Conservation (phyloP, 2,113 vertebrate species). For the Calidris pygmaea region DNA sequence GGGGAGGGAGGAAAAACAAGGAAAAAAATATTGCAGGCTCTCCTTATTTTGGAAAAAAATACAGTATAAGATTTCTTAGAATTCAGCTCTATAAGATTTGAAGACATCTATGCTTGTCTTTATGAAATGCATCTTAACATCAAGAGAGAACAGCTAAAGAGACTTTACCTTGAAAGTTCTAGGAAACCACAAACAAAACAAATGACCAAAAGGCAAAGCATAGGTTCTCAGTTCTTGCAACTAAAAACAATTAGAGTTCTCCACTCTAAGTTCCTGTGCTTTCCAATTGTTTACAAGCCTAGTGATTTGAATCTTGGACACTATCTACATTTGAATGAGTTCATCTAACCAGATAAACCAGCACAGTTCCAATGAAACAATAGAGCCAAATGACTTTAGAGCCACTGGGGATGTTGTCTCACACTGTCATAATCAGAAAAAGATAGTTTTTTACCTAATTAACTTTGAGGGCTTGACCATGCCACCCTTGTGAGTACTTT, state of each 20-base stretch:
- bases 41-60: neutral
- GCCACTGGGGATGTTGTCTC: neutral
- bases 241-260: neutral
- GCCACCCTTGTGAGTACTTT: rapidly evolving
- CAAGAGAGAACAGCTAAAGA: neutral
- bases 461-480: neutral
- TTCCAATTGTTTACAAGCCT: neutral
- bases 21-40: neutral
- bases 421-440: neutral
- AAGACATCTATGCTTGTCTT: neutral
- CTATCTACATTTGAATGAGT: neutral
- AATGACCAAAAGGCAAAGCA: neutral
- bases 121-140: neutral
- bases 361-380: neutral
- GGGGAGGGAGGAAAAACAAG: neutral
- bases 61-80: neutral
- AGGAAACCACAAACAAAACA: neutral
- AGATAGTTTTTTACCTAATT: rapidly evolving
- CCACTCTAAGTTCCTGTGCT: neutral
- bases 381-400: neutral
- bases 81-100: neutral
- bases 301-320: neutral
- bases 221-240: neutral
- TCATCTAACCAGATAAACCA: neutral
- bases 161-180: neutral